Base-by-base conservation (phyloP, 2,888 invertebrate genomes). In the Cephus runcator region DNA sequence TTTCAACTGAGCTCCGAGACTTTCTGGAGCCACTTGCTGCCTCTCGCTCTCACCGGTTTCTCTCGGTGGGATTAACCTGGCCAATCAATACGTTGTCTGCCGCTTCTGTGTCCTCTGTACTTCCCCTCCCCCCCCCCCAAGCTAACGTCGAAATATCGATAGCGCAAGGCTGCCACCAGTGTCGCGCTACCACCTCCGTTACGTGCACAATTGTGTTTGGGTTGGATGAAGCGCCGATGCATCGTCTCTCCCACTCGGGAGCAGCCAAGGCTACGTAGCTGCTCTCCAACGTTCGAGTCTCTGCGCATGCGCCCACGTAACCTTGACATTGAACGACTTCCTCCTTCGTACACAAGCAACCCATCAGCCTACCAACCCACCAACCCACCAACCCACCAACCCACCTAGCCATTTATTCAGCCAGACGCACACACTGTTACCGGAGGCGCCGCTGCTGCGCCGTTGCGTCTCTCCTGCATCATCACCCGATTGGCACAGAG, bases 241-340 rank as follows among this genome's bases (percentile, higher is more conserved):
- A 34, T 73, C 73, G 11, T 35, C 73, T 23, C 73, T n/a, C 73
- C 69, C 69, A 30, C 31, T 23, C 31, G 30, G 69, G 2, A 69
- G 12, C 69, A 2, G 0, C 69, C 69, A 69, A 69, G 69, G 69
- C 69, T 69, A 23, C 69, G 33, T 69, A 33, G 69, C 69, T 69
- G 30, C 31, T 69, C 69, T 69, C 30, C 33, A 11, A 56, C 78
- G 77, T 75, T 80, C 79, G 75, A 76, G 82, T 78, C 75, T 78
- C 69, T 82, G 87, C 86, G 88, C 87, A 80, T 88, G 88, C 88
- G 88, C 84, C 73, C 82, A 82, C 82, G 73, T 85, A 87, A 88
- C 88, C 88, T 88, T 88, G 88, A 88, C 88, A 88, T 87, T 87
- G 88, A 87, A 87, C 87, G 85, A 85, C 81, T 83, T 84, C 79